Evolutionary conservation across 2,797 vertebrate genomes (phyloP).

Genomic region (Salmo trutta): DNA sequence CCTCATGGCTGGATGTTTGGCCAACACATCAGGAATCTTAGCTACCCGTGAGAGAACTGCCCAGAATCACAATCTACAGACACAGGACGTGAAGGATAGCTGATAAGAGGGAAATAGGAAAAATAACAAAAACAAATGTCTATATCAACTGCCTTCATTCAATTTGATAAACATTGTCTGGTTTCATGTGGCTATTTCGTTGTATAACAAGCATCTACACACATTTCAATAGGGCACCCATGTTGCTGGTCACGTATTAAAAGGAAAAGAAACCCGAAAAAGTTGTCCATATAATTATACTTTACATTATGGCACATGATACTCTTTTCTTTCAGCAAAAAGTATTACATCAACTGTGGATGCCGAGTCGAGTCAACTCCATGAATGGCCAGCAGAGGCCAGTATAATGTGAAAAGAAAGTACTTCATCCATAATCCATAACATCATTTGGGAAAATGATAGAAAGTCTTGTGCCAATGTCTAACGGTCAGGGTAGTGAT

Average conservation of each 20-base stretch:
- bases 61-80: not conserved
- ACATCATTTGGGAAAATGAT: not conserved
- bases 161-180: too few relatives aligned
- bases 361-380: conserved; percentile 29
- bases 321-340: not conserved
- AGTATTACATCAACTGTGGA: not conserved
- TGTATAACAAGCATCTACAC: not conserved
- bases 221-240: not conserved
- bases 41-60: not conserved
- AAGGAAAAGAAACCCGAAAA: not conserved
- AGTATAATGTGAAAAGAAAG: conserved; percentile 10
- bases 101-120: not conserved
- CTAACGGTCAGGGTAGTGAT: not conserved
- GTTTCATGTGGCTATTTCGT: not conserved
- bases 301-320: not conserved
- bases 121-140: not conserved
- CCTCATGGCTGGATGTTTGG: not conserved
- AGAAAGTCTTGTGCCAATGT: not conserved
- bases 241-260: not conserved
- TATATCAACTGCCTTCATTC: too few relatives aligned
- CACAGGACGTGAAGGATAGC: not conserved
- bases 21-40: not conserved
- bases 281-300: not conserved
- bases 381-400: conserved; percentile 69
- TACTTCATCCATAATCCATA: not conserved